phyloP scores from a whole-genome alignment of 2,797 vertebrate genomes.

The Phoebastria nigripes region DNA sequence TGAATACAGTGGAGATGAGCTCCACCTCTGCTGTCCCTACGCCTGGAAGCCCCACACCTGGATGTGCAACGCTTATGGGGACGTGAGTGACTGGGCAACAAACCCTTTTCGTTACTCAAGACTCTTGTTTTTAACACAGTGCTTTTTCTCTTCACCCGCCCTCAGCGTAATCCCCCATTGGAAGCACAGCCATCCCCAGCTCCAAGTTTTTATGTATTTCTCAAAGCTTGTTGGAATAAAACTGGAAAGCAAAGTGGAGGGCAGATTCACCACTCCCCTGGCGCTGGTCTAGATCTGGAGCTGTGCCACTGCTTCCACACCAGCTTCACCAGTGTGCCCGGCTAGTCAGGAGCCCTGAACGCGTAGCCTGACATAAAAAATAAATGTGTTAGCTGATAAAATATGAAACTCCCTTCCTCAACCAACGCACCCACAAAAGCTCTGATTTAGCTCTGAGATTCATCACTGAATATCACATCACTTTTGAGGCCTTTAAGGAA shows the following conservation, averaged over 20 bases:
- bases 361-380: neutral
- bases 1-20: neutral
- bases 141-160: neutral
- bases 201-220: neutral
- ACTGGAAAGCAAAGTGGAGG: neutral
- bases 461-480: neutral
- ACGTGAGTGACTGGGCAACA: neutral
- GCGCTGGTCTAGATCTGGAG: neutral
- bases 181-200: neutral
- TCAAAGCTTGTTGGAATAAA: neutral
- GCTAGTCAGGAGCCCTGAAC: neutral
- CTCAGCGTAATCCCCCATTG: neutral
- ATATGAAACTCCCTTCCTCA: slow-evolving; percentile 14
- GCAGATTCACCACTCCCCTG: neutral
- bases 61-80: fast-evolving
- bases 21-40: neutral
- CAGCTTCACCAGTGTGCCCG: neutral
- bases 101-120: too few relatives aligned
- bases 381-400: neutral
- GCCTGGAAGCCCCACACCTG: neutral
- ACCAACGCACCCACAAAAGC: neutral
- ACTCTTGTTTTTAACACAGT: neutral
- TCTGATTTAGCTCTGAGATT: slow-evolving; percentile 8
- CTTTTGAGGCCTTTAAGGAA: slow-evolving; percentile 15
- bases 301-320: neutral